These are phyloP conservation scores for Brevimyrus niger DNA, from an alignment of 2,113 vertebrate species.

Conservation along the genomic window DNA sequence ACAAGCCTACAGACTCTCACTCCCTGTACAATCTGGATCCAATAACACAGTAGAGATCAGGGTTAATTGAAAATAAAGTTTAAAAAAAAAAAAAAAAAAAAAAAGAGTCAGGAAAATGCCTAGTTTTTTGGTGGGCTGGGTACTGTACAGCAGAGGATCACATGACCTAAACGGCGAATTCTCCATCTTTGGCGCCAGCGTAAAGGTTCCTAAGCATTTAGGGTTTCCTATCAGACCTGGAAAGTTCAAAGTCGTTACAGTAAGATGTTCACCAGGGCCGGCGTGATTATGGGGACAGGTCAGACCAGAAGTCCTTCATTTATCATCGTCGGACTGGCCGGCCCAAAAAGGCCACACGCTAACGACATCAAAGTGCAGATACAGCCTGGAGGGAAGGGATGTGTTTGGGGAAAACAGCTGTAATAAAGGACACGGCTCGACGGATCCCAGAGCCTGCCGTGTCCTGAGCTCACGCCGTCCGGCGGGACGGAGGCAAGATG, in stretches of 20 bases:
- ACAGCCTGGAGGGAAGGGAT: slow-evolving; percentile 35
- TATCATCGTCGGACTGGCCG: slow-evolving; percentile 43
- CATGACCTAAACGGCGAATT: background rate
- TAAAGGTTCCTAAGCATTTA: background rate
- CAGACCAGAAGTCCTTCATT: slow-evolving; percentile 45
- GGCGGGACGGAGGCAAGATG: background rate
- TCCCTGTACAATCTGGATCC: background rate
- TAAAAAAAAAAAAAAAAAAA: background rate
- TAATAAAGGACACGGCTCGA: slow-evolving; percentile 54
- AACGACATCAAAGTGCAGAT: slow-evolving; percentile 51
- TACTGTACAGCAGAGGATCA: background rate
- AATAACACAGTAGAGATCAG: background rate
- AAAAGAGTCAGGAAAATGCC: background rate
- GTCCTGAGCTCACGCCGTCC: too few relatives aligned
- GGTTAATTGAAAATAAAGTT: background rate
- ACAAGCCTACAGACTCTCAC: background rate
- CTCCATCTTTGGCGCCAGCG: background rate
- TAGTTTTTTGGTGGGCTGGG: background rate
- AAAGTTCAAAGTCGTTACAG: slow-evolving; percentile 32
- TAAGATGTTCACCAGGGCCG: slow-evolving; percentile 30
- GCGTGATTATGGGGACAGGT: slow-evolving; percentile 54
- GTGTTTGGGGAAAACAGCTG: slow-evolving; percentile 41
- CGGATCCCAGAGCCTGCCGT: slow-evolving; percentile 45
- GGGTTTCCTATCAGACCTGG: background rate
- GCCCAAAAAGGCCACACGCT: slow-evolving; percentile 44